These are phyloP conservation scores for Polydrusus tereticollis DNA, from an alignment of 2,888 invertebrate genomes.

Conservation along the genomic window DNA sequence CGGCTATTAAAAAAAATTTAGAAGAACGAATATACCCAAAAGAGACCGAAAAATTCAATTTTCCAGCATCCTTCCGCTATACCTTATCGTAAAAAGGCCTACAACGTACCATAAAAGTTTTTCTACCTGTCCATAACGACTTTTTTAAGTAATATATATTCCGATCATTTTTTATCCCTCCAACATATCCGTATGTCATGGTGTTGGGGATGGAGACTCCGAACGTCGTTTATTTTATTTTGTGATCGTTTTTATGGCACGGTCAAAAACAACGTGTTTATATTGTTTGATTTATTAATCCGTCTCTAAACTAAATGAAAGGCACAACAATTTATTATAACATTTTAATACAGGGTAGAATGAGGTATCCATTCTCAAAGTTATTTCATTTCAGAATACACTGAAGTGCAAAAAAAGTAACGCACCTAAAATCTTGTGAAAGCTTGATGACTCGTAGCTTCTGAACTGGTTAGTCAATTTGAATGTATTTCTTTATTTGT, in stretches of 20 bases:
- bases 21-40: constrained; percentile 19
- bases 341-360: too few species aligned
- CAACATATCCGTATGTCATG: constrained; percentile 17
- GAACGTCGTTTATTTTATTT: neutral
- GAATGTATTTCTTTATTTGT: too few species aligned
- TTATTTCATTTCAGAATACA: too few species aligned
- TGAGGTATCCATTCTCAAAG: too few species aligned
- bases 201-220: neutral
- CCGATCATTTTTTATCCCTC: constrained; percentile 31
- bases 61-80: constrained; percentile 25
- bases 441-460: too few species aligned
- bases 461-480: too few species aligned
- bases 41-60: constrained; percentile 29
- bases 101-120: constrained; percentile 19
- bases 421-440: too few species aligned
- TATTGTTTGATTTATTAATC: too few species aligned
- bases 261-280: neutral
- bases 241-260: neutral
- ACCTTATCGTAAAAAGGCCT: constrained; percentile 26
- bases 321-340: too few species aligned
- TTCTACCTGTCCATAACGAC: constrained; percentile 26
- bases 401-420: too few species aligned
- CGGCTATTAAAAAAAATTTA: too few species aligned
- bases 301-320: too few species aligned
- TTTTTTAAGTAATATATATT: constrained; percentile 35